Evolutionary conservation across 2,888 invertebrate genomes (phyloP).

Genomic region (Seira ritae): DNA sequence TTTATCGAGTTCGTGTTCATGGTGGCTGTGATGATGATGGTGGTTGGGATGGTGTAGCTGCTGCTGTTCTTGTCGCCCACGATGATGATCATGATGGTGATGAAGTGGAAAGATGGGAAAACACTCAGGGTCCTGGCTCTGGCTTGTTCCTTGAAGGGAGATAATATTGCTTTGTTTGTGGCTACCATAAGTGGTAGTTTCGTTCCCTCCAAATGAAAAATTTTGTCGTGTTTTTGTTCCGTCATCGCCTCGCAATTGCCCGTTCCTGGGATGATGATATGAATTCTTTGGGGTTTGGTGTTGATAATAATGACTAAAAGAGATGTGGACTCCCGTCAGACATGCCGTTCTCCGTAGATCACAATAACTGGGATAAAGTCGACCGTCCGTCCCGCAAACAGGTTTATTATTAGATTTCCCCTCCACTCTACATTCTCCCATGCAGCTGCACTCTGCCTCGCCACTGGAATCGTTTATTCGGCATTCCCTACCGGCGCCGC

Average conservation of each 20-base stretch:
- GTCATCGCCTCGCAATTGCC: neutral
- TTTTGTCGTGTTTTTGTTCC: slow-evolving; percentile 15
- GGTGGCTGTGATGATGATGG: slow-evolving; percentile 28
- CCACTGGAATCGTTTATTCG: slow-evolving; percentile 77
- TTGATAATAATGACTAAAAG: slow-evolving; percentile 55
- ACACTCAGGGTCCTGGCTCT: slow-evolving; percentile 50
- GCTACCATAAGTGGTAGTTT: slow-evolving; percentile 31
- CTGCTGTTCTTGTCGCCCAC: neutral
- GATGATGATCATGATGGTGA: slow-evolving; percentile 42
- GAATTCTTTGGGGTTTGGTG: slow-evolving; percentile 21
- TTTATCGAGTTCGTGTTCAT: neutral
- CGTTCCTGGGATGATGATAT: neutral
- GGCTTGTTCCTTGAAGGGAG: slow-evolving; percentile 14
- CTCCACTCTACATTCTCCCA: slow-evolving; percentile 77
- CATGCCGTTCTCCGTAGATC: slow-evolving; percentile 82
- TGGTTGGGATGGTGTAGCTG: slow-evolving; percentile 30
- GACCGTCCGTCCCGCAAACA: slow-evolving; percentile 83
- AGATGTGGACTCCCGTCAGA: slow-evolving; percentile 78
- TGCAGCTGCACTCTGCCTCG: slow-evolving; percentile 81
- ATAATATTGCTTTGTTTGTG: slow-evolving; percentile 44
- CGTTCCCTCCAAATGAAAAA: slow-evolving; percentile 34
- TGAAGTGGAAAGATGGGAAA: slow-evolving; percentile 47
- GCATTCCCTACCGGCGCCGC: slow-evolving; percentile 82
- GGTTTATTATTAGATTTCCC: slow-evolving; percentile 74
- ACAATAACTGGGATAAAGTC: slow-evolving; percentile 82